phyloP scores from a whole-genome alignment of 2,888 invertebrate species.

The Dasysyrphus albostriatus region DNA sequence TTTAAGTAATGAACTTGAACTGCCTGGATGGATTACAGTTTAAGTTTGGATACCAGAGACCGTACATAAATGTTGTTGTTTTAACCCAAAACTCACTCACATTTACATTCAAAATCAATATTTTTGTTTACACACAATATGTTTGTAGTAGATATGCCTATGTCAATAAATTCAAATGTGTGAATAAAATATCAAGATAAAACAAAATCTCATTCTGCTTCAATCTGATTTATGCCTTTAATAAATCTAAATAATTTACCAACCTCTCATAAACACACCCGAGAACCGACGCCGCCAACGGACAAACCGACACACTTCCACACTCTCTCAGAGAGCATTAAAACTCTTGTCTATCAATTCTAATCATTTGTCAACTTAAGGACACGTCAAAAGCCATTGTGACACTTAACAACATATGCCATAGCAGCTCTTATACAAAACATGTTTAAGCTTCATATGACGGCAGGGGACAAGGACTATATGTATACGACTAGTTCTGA shows the following conservation, averaged over 20 bases:
- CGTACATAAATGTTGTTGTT: background rate
- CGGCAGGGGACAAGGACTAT: background rate
- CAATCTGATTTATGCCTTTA: slow-evolving; percentile 17
- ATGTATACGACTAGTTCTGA: background rate
- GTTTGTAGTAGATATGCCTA: background rate
- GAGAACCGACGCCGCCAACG: background rate
- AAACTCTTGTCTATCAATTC: slow-evolving; percentile 66
- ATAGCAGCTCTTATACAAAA: slow-evolving; percentile 25
- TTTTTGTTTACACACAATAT: background rate
- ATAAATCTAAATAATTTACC: slow-evolving; percentile 52
- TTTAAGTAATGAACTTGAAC: too few species aligned
- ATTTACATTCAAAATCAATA: background rate
- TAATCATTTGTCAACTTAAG: slow-evolving; percentile 73
- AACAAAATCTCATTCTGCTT: background rate
- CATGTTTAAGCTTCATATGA: slow-evolving; percentile 10
- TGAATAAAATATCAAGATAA: background rate
- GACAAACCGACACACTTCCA: background rate
- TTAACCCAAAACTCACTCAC: background rate
- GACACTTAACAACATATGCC: slow-evolving; percentile 65
- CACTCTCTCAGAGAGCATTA: slow-evolving; percentile 19
- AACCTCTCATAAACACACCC: slow-evolving; percentile 31
- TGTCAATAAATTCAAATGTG: background rate
- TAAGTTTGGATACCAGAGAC: too few species aligned
- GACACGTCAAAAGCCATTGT: slow-evolving; percentile 68
- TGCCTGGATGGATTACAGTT: too few species aligned